These are phyloP conservation scores for Dipus sagitta DNA, from an alignment of 2,797 vertebrate genomes.

Conservation along the genomic window DNA sequence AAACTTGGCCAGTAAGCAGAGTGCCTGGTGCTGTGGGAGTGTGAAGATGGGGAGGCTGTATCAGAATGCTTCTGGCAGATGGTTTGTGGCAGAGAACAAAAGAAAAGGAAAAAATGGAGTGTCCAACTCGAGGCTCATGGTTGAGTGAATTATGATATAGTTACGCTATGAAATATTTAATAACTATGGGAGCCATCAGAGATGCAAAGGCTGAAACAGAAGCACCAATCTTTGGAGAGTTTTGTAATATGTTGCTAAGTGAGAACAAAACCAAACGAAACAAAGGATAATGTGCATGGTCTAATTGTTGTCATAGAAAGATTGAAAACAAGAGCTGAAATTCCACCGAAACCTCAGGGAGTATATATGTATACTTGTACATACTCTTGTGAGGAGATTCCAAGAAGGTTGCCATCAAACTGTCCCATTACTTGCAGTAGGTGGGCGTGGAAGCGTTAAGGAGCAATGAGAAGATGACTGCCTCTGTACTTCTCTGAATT, in stretches of 20 bases:
- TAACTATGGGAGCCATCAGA: background rate
- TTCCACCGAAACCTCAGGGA: background rate
- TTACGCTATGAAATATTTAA: background rate
- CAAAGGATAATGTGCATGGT: background rate
- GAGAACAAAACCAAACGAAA: background rate
- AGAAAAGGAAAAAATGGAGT: background rate
- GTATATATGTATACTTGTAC: background rate
- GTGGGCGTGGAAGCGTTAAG: background rate
- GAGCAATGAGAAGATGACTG: background rate
- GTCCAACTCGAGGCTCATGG: background rate
- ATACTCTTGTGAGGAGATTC: background rate
- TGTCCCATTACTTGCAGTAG: background rate
- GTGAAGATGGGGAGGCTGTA: background rate
- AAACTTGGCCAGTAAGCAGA: conserved; percentile 8
- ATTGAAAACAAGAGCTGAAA: background rate
- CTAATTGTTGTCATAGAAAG: conserved; percentile 33
- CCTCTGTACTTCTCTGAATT: background rate
- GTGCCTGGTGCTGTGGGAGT: background rate
- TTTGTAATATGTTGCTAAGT: background rate
- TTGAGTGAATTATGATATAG: background rate
- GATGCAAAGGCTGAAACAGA: background rate
- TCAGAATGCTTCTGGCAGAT: background rate
- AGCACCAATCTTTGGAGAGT: background rate
- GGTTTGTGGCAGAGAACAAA: background rate
- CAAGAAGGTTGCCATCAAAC: background rate